Base-by-base conservation (phyloP, 2,888 invertebrate species). In the Drosophila differens region DNA sequence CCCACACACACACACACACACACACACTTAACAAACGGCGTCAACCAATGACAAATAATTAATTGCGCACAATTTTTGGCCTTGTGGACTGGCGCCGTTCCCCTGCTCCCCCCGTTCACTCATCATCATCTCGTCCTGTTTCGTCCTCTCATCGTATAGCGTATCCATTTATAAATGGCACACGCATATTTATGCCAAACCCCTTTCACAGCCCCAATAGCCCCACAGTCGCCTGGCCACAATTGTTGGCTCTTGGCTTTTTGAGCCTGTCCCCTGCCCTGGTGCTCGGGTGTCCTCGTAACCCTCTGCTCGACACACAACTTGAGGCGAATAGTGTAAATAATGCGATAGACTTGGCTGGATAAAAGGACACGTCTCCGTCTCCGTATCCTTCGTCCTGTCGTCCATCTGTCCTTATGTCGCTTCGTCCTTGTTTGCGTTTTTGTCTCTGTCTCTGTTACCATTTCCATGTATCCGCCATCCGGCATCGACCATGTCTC, bases 251-350 rank as follows among this genome's bases (percentile, higher is more conserved):
- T 62, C 49, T 63, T 69, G 62, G 67, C 75, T 63, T 52, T 69
- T 69, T 37, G 49, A 52, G 63, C 51, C 68, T 16, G 35, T 70
- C 28, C 47, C 47, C 41, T 41, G 14, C 53, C 12, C 37, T 25
- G 25, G 4, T 16, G 19, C 6, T n/a, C 19, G 32, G 35, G 12
- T 35, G 4, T 44, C 49, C 6, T 37, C 41, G 19, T 7, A 22
- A 5, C 47, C 41, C 25, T 51, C 67, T 32, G 16, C 57, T 37
- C 72, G 78, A 60, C 69, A 69, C 73, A 75, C 84, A 81, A 89
- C 86, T 89, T 84, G 87, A 85, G 71, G 78, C 79, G 83, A 83
- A 86, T 87, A 83, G 89, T 86, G 89, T 86, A 87, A 86, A 86
- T 85, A 85, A 85, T 88, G 85, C 74, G 85, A 79, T 89, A 81